Conservation (phyloP, 2,113 vertebrate genomes). For the Gymnarchus niloticus region DNA sequence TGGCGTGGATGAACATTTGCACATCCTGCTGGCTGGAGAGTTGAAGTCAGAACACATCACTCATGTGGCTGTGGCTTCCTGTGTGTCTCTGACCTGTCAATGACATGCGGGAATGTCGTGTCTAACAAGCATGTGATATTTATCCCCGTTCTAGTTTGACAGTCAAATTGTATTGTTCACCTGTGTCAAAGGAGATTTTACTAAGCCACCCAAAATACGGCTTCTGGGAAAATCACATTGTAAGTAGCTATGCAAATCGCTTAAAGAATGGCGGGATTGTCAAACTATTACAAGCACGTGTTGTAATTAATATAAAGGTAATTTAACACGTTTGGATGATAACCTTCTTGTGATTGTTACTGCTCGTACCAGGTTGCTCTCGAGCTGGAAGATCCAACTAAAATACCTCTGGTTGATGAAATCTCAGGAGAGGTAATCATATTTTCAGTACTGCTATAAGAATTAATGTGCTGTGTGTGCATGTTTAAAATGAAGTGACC, state of each 20-base stretch:
- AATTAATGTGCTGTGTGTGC: neutral
- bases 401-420: slow-evolving; percentile 84
- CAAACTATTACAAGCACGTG: neutral
- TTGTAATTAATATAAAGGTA: neutral
- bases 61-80: neutral
- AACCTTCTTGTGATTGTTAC: neutral
- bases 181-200: slow-evolving; percentile 88
- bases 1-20: neutral
- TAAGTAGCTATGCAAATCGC: slow-evolving; percentile 61
- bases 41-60: neutral
- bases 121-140: too few relatives aligned
- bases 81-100: neutral
- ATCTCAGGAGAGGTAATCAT: slow-evolving; percentile 75
- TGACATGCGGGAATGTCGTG: neutral
- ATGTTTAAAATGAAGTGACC: neutral
- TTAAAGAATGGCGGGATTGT: neutral
- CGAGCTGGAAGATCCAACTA: slow-evolving; percentile 89
- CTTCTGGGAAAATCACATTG: slow-evolving; percentile 88
- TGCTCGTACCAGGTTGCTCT: slow-evolving; percentile 64
- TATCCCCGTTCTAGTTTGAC: slow-evolving; percentile 63
- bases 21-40: neutral
- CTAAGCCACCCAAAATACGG: slow-evolving; percentile 76
- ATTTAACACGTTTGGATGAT: neutral
- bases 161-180: slow-evolving; percentile 87
- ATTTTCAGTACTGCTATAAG: neutral